Evolutionary conservation across 2,797 vertebrate species (phyloP).

Genomic region (Ambastaia sidthimunki): DNA sequence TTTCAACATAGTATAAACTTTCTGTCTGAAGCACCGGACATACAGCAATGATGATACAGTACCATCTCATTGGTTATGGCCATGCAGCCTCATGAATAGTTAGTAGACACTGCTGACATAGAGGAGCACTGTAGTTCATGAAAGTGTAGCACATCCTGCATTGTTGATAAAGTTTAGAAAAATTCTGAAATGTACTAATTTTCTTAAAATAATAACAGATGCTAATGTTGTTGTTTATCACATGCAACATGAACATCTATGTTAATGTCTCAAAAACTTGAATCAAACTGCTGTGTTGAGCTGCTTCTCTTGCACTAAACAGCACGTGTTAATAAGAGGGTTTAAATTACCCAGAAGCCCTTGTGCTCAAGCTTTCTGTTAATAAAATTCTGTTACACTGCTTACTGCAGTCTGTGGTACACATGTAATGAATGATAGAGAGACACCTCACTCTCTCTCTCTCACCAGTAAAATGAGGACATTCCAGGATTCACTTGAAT

Average conservation of each 20-base stretch:
- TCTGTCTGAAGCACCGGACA: too few relatives aligned
- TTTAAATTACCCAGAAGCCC: slow-evolving; percentile 23
- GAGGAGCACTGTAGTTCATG: too few relatives aligned
- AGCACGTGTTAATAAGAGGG: slow-evolving; percentile 22
- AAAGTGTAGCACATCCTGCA: too few relatives aligned
- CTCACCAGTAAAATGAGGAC: background rate
- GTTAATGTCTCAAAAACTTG: background rate
- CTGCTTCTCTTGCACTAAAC: background rate
- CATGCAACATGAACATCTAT: too few relatives aligned
- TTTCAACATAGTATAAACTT: background rate
- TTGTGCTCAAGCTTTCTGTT: slow-evolving; percentile 22
- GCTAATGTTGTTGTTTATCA: too few relatives aligned
- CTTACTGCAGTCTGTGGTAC: background rate
- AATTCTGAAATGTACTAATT: too few relatives aligned
- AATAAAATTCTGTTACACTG: slow-evolving; percentile 18
- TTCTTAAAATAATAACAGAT: too few relatives aligned
- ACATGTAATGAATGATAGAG: slow-evolving; percentile 18
- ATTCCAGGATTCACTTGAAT: background rate
- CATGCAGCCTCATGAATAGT: too few relatives aligned
- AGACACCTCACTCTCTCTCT: background rate
- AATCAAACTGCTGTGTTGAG: background rate
- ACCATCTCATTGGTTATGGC: too few relatives aligned
- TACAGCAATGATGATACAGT: too few relatives aligned
- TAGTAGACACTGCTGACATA: too few relatives aligned
- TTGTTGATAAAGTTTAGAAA: too few relatives aligned